phyloP scores from a whole-genome alignment of 2,888 invertebrate genomes.

The Halocaridina rubra region DNA sequence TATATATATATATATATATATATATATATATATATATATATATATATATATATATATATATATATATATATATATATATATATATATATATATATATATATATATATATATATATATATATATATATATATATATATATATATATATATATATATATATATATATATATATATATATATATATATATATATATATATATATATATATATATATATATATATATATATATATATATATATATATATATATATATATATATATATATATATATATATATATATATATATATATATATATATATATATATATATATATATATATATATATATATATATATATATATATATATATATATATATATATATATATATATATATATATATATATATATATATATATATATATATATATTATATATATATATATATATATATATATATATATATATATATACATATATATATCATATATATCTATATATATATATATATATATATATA shows the following conservation, averaged over 20 bases:
- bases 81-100: neutral
- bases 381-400: neutral
- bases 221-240: neutral
- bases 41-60: too few species aligned
- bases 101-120: neutral
- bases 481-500: neutral
- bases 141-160: neutral
- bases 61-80: too few species aligned
- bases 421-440: neutral
- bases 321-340: neutral
- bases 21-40: too few species aligned
- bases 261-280: neutral
- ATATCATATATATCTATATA: neutral
- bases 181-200: conserved; percentile 14
- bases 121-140: conserved; percentile 6
- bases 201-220: conserved; percentile 11
- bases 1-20: too few species aligned
- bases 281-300: neutral
- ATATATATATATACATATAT: neutral
- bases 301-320: neutral
- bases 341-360: neutral
- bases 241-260: neutral
- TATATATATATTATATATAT: neutral
- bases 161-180: neutral
- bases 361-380: neutral